Conservation (phyloP, 1,140 invertebrate species). For the Lerema accius region DNA sequence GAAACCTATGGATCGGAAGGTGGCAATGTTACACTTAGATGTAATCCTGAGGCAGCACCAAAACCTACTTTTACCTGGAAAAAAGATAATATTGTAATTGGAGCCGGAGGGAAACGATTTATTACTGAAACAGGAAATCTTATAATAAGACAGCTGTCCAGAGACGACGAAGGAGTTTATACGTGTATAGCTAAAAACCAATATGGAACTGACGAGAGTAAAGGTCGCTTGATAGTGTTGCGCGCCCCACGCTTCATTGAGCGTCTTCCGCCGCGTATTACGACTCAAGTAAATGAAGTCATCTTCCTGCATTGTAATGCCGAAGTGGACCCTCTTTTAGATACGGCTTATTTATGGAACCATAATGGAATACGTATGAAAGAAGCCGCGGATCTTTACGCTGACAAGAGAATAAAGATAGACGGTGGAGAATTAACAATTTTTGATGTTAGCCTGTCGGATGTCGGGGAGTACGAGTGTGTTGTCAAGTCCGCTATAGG, state of each 20-base stretch:
- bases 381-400: slow-evolving; percentile 82
- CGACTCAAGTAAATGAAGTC: slow-evolving; percentile 87
- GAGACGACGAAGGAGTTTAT: slow-evolving; percentile 94
- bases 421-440: slow-evolving; percentile 90
- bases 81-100: slow-evolving; percentile 93
- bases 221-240: slow-evolving; percentile 92
- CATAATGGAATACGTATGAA: slow-evolving; percentile 93
- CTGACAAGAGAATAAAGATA: slow-evolving; percentile 81
- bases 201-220: slow-evolving; percentile 91
- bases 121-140: slow-evolving; percentile 93
- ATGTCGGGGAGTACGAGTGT: slow-evolving; percentile 95
- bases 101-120: slow-evolving; percentile 89
- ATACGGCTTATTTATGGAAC: slow-evolving; percentile 95
- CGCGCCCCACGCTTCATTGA: slow-evolving; percentile 89
- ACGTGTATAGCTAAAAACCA: slow-evolving; percentile 94
- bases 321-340: slow-evolving; percentile 90
- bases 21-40: slow-evolving; percentile 95
- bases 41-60: slow-evolving; percentile 97
- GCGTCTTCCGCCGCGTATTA: slow-evolving; percentile 85
- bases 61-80: slow-evolving; percentile 95
- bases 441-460: slow-evolving; percentile 91
- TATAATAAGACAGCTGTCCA: slow-evolving; percentile 92
- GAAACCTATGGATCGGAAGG: slow-evolving; percentile 95
- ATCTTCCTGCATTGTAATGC: slow-evolving; percentile 92
- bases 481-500: slow-evolving; percentile 94